A percentile compares a stretch with the other conserved stretches of the same genome.
Conservation (phyloP, 2,113 vertebrate species). For the Glaucidium brasilianum region DNA sequence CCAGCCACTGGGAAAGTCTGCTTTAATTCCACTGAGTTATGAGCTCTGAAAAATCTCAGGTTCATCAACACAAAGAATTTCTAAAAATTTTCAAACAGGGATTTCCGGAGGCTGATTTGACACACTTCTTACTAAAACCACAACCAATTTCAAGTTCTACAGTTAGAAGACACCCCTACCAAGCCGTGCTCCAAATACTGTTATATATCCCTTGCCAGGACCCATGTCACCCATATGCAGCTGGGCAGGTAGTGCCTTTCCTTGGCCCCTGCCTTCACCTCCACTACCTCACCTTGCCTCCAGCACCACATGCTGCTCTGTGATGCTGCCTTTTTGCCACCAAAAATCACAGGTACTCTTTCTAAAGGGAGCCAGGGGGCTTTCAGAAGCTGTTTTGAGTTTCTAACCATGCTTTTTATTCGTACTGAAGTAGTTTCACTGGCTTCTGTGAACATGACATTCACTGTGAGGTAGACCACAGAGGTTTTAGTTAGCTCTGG, state of each 20-base stretch:
- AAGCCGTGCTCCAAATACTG: not conserved
- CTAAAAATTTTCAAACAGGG: not conserved
- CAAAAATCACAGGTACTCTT: not conserved
- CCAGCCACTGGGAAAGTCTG: not conserved
- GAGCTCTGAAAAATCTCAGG: not conserved
- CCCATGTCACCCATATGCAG: not conserved
- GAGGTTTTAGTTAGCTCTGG: not conserved
- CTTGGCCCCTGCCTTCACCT: not conserved
- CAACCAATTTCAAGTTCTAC: not conserved
- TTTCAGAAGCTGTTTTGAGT: not conserved
- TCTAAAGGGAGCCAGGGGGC: not conserved
- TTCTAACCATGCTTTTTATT: not conserved
- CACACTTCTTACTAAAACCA: not conserved
- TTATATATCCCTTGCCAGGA: not conserved
- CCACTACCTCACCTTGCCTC: not conserved
- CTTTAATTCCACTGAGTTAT: not conserved
- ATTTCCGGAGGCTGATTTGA: not conserved
- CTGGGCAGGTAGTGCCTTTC: not conserved
- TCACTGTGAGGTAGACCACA: fast-evolving
- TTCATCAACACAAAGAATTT: not conserved
- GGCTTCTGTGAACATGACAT: not conserved
- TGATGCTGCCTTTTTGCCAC: not conserved
- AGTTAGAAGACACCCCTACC: not conserved
- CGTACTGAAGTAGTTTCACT: not conserved
- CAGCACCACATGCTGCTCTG: not conserved